Percentiles rank a stretch among this genome's conserved stretches.
These are phyloP conservation scores for Heliconius sara DNA, from an alignment of 2,888 invertebrate species.

Conservation along the genomic window DNA sequence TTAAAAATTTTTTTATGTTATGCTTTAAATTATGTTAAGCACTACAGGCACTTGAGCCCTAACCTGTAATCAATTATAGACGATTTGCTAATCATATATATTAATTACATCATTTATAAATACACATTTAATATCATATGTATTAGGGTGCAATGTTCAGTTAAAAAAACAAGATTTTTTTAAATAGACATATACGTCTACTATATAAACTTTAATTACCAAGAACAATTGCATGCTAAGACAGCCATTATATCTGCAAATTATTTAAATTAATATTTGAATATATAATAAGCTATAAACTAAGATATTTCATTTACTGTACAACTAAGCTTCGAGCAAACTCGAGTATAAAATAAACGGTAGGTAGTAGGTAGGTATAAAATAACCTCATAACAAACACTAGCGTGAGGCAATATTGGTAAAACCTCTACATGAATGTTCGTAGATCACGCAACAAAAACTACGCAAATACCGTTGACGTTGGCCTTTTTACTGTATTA, in stretches of 20 bases:
- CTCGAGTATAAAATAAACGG: background rate
- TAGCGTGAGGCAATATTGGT: background rate
- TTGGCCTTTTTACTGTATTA: background rate
- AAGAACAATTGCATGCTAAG: background rate
- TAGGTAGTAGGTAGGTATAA: no score
- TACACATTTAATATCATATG: no score
- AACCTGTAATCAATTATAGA: no score
- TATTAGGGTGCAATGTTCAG: no score
- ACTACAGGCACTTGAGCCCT: no score
- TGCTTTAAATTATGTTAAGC: no score
- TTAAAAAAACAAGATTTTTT: no score
- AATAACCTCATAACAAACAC: background rate
- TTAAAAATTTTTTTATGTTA: no score
- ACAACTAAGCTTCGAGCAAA: background rate
- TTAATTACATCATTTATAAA: no score
- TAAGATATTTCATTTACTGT: background rate
- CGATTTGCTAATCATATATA: no score
- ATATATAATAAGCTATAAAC: background rate
- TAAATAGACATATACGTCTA: background rate
- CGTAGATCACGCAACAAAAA: background rate
- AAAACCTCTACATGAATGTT: background rate
- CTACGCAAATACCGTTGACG: background rate
- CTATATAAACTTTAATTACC: background rate
- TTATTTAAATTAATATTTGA: background rate
- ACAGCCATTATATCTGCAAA: background rate